Percentiles rank a stretch among this genome's conserved stretches.
Evolutionary conservation across 2,113 vertebrate species (phyloP).

Genomic region (Clarias magur): DNA sequence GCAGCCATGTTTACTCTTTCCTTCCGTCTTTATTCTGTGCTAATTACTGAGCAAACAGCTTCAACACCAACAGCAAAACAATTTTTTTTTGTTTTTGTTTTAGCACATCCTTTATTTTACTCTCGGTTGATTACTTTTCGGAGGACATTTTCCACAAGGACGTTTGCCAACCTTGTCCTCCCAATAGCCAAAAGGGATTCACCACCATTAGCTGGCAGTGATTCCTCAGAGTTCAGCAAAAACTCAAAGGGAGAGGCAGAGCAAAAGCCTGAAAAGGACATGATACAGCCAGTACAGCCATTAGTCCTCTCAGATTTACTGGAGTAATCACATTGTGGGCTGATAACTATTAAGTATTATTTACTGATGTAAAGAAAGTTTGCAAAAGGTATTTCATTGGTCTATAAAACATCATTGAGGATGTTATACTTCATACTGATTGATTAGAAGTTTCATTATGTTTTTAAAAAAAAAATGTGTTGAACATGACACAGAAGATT

Average conservation of each 20-base stretch:
- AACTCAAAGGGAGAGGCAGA: neutral
- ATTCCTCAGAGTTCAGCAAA: neutral
- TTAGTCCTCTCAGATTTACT: neutral
- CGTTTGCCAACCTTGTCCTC: neutral
- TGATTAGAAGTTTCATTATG: neutral
- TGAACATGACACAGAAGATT: neutral
- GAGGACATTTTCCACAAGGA: conserved; percentile 23
- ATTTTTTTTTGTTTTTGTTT: neutral
- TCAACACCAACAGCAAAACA: too few species aligned
- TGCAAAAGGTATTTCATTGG: neutral
- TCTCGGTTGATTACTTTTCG: conserved; percentile 22
- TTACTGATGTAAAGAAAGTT: neutral
- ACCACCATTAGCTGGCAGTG: neutral
- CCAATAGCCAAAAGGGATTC: neutral
- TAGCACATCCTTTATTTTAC: conserved; percentile 10
- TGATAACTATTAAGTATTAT: neutral
- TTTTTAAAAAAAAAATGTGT: neutral
- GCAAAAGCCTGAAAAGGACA: neutral
- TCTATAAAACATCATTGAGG: neutral
- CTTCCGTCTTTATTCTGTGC: conserved; percentile 37
- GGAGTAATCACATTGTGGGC: neutral
- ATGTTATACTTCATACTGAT: neutral
- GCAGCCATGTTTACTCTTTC: neutral
- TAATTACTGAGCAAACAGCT: neutral
- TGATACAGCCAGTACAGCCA: neutral